phyloP scores from a whole-genome alignment of 2,888 invertebrate genomes.

The Andrena fulva region DNA sequence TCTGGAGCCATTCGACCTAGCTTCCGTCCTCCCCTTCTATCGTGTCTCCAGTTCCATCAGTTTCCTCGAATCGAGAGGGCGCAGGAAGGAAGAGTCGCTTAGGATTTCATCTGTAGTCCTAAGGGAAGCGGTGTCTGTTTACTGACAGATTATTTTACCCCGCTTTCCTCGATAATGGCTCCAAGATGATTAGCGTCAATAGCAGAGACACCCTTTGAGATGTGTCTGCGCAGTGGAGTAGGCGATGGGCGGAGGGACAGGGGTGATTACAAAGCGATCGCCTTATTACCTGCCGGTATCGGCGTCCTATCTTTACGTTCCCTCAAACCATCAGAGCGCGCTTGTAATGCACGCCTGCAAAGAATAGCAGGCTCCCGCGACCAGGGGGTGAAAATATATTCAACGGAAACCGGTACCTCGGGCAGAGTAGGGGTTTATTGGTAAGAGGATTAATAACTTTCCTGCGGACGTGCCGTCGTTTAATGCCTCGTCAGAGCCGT shows the following conservation, averaged over 20 bases:
- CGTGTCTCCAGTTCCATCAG: not conserved
- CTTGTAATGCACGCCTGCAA: constrained; percentile 46
- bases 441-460: constrained; percentile 35
- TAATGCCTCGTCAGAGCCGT: not conserved
- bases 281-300: constrained; percentile 67
- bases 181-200: constrained; percentile 58
- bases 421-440: constrained; percentile 20
- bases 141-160: constrained; percentile 47
- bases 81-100: not conserved
- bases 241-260: constrained; percentile 29
- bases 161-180: constrained; percentile 54
- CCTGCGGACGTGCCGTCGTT: not conserved
- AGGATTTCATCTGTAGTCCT: constrained; percentile 1
- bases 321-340: constrained; percentile 53
- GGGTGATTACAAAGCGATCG: constrained; percentile 67
- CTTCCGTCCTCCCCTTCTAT: too few relatives aligned
- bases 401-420: constrained; percentile 26
- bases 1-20: too few relatives aligned
- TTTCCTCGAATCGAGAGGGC: not conserved
- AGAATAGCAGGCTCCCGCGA: constrained; percentile 41
- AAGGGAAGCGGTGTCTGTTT: constrained; percentile 26
- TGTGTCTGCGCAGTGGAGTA: constrained; percentile 59
- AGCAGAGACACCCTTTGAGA: constrained; percentile 64
- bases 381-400: constrained; percentile 39
- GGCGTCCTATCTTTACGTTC: constrained; percentile 65